Evolutionary conservation across 2,113 vertebrate genomes (phyloP).

Genomic region (mouse (Mus musculus)): GRCm39 chr4:73418501-73419000

Average conservation of each 20-base stretch:
- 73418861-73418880: neutral
- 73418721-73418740: slow-evolving; percentile 51
- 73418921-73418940: slow-evolving; percentile 29
- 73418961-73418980: slow-evolving; percentile 19
- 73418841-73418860: slow-evolving; percentile 17
- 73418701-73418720: slow-evolving; percentile 57
- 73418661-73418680: slow-evolving; percentile 58
- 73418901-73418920: neutral
- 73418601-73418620: slow-evolving; percentile 72
- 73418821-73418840: slow-evolving; percentile 17
- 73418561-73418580: slow-evolving; percentile 72
- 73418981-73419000: slow-evolving; percentile 11
- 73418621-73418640: slow-evolving; percentile 74
- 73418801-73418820: slow-evolving; percentile 35
- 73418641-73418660: slow-evolving; percentile 67
- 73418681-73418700: slow-evolving; percentile 67
- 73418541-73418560: slow-evolving; percentile 4
- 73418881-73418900: slow-evolving; percentile 29
- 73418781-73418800: slow-evolving; percentile 16
- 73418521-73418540: slow-evolving; percentile 47
- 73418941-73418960: neutral
- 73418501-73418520: slow-evolving; percentile 61
- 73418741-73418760: slow-evolving; percentile 21
- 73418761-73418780: slow-evolving; percentile 36
- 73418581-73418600: slow-evolving; percentile 75